phyloP scores from a whole-genome alignment of 2,797 vertebrate genomes.

The Otolemur crassicaudatus region DNA sequence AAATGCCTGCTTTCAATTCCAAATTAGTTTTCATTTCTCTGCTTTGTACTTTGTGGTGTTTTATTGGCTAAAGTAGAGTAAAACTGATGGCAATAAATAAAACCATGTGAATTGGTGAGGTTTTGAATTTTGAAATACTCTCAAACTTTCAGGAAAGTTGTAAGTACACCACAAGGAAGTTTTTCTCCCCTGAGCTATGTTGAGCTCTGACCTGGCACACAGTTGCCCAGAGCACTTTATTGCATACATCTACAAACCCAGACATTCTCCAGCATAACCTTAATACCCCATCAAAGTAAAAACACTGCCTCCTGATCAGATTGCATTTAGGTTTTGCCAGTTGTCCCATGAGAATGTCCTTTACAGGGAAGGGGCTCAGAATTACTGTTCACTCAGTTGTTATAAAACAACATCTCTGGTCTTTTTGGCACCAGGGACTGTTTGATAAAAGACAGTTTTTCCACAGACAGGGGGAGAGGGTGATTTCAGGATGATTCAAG shows the following conservation, averaged over 20 bases:
- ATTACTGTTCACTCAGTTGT: neutral
- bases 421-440: too few relatives aligned
- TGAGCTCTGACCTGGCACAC: neutral
- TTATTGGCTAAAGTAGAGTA: neutral
- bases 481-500: too few relatives aligned
- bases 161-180: neutral
- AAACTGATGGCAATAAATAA: neutral
- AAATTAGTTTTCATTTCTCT: neutral
- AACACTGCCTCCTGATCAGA: neutral
- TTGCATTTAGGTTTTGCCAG: neutral
- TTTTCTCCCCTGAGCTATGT: neutral
- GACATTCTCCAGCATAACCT: neutral
- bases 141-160: neutral
- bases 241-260: neutral
- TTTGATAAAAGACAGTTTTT: too few relatives aligned
- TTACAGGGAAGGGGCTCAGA: neutral
- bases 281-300: neutral
- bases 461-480: too few relatives aligned
- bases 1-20: constrained; percentile 17
- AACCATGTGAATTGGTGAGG: neutral
- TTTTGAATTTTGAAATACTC: constrained; percentile 12
- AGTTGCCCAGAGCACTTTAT: neutral
- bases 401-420: neutral
- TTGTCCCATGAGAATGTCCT: neutral
- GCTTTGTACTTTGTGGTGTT: neutral